Base-by-base conservation (phyloP, 1,140 invertebrate species). In the Tribolium madens region DNA sequence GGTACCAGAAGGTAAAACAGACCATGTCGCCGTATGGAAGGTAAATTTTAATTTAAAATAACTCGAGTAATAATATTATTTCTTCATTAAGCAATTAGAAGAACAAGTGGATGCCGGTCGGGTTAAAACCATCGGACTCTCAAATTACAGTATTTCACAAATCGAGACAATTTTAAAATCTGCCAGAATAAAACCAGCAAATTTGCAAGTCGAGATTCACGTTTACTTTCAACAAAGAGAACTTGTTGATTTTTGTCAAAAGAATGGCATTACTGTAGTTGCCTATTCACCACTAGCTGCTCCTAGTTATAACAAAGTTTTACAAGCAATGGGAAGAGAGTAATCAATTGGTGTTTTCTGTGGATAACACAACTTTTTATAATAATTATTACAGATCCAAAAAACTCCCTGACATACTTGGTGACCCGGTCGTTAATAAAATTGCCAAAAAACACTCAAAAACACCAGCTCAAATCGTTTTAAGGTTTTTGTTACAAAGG, bases 201-300 rank as follows among this genome's bases (percentile, higher is more conserved):
- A 91, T 82, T 86, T 93, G 14, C 90, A 95, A 88, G 87, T 96
- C 26, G 95, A 97, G 83, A 86, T 94, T 18, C 94, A 97, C 84
- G 90, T 92, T 0, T 95, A 94, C 81, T 89, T 94, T 75, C 94
- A 96, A 83, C 95, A 97, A 85, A 88, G 88, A 12, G 87, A 90
- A 21, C 83, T 97, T 10, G 87, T 92, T 6, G 87, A 92, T 76
- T 95, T 92, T 77, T 97, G 95, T 83, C 86, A 89, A 57, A 82
- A 87, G 2, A 87, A 92, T 76, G 88, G 91, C 13, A 94, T 97
- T 21, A 86, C 89, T 0, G 84, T 97, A 13, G 94, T 92, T 0
- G 95, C 93, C 0, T 98, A 96, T 83, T 91, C 92, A 17, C 94
- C 95, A 1, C 84, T 97, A 1, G 95, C 92, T 0, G 92, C 91